A percentile compares a stretch with the other conserved stretches of the same genome.
Evolutionary conservation across 2,797 vertebrate species (phyloP).

Genomic region (Cetoscarus ocellatus): DNA sequence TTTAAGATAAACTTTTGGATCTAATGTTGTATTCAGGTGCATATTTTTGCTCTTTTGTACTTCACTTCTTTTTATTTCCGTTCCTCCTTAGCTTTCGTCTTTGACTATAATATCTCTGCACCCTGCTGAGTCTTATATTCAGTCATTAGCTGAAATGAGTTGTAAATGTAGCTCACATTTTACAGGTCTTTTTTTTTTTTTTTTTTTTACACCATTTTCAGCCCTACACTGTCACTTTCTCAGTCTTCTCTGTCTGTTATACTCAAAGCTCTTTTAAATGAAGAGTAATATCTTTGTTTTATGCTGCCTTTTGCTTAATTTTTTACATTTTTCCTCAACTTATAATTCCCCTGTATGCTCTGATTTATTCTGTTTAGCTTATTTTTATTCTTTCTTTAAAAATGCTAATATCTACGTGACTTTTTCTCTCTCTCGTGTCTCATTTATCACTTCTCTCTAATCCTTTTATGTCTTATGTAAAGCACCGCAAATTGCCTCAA

Average conservation of each 20-base stretch:
- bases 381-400: background rate
- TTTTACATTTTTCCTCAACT: background rate
- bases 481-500: background rate
- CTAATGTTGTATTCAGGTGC: too few relatives aligned
- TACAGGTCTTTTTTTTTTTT: background rate
- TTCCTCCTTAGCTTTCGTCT: background rate
- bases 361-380: background rate
- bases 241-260: background rate
- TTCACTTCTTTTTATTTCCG: background rate
- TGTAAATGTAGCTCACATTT: background rate
- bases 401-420: background rate
- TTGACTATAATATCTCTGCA: background rate
- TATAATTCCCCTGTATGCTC: background rate
- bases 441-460: background rate
- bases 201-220: too few relatives aligned
- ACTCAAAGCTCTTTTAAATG: background rate
- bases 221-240: background rate
- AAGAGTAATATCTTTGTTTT: background rate
- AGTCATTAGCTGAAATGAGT: too few relatives aligned
- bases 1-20: too few relatives aligned
- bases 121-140: too few relatives aligned
- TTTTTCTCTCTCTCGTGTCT: background rate
- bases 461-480: background rate
- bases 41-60: too few relatives aligned
- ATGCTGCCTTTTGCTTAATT: too few relatives aligned